Base-by-base conservation (phyloP, 2,113 vertebrate species). In the Esox niger region DNA sequence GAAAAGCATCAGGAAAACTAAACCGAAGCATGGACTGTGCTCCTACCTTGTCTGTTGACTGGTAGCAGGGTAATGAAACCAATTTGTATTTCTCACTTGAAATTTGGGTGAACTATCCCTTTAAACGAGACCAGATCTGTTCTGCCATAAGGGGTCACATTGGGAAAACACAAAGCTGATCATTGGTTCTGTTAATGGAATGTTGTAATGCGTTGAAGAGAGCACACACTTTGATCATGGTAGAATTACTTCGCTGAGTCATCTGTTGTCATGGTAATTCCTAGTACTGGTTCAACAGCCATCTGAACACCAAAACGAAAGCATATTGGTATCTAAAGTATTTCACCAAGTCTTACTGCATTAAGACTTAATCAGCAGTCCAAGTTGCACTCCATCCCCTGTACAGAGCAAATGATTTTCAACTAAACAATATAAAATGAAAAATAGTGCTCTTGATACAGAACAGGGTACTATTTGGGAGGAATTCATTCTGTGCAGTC, bases 101-200 rank as follows among this genome's bases (percentile, higher is more conserved):
- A n/a, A n/a, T n/a, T n/a, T n/a, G n/a, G n/a, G n/a, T n/a, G n/a
- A n/a, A n/a, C n/a, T n/a, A n/a, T n/a, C n/a, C n/a, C n/a, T 54
- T 25, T 25, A 23, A 54, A 54, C 9, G 8, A 54, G 26, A 26
- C 5, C 27, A 32, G 3, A 21, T 61, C 29, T 29, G 52, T 21
- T 69, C 29, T 35, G 23, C 23, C 49, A 38, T 1, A 64, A 68
- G 35, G 65, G 5, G 2, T 68, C 15, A 68, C 32, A 35, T 38
- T 35, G n/a, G 21, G 25, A 13, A 9, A 61, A 61, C 11, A 61
- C 43, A 60, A 25, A 54, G 32, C 30, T 32, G 4, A 57, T 38
- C 27, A 59, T 25, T 33, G 15, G n/a, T 56, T 75, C 46, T 67
- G 17, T 52, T 64, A 65, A 33, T 55, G 65, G 64, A 76, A 74